Conservation (phyloP, 2,113 vertebrate species). For the Prietella phreatophila region DNA sequence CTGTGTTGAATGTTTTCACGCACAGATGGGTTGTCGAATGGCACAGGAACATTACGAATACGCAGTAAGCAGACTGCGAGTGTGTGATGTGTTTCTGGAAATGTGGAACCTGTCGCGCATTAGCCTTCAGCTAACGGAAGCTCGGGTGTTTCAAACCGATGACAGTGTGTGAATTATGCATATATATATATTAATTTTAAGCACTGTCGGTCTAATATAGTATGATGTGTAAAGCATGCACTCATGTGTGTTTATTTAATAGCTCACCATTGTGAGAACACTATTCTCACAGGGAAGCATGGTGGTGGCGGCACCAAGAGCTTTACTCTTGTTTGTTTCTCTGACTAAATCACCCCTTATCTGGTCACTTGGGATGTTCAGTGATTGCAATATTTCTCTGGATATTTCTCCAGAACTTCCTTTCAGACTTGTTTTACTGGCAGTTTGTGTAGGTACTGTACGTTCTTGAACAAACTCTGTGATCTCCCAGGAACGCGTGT, state of each 20-base stretch:
- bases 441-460: background rate
- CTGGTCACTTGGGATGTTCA: background rate
- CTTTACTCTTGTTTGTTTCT: background rate
- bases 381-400: background rate
- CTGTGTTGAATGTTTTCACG: slow-evolving; percentile 10
- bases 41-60: background rate
- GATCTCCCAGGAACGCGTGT: no score
- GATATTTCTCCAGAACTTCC: background rate
- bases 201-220: background rate
- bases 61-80: background rate
- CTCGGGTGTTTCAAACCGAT: background rate
- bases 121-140: background rate
- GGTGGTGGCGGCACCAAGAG: background rate
- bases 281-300: background rate
- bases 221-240: background rate
- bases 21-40: slow-evolving; percentile 6
- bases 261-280: background rate
- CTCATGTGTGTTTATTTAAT: background rate
- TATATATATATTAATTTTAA: background rate
- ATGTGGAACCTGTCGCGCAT: background rate
- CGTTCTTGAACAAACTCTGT: no score
- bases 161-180: background rate
- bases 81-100: background rate
- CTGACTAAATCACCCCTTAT: background rate
- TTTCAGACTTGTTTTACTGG: background rate